phyloP scores from a whole-genome alignment of 2,797 vertebrate species.

The Phylloscopus collybita region DNA sequence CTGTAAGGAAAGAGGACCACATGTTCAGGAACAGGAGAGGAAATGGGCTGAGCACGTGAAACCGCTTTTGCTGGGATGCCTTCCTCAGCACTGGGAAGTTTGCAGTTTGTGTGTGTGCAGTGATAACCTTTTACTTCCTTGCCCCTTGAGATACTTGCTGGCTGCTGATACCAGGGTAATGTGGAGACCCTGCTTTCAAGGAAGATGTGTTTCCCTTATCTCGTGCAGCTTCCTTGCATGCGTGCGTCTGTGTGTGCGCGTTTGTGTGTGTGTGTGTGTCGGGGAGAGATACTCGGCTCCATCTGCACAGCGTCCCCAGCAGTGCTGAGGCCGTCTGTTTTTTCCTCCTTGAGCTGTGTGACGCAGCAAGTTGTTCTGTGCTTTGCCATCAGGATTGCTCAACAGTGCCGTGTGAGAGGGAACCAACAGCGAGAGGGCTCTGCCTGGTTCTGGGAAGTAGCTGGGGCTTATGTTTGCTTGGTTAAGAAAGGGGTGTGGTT shows the following conservation, averaged over 20 bases:
- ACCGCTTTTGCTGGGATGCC: not conserved
- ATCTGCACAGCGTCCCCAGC: not conserved
- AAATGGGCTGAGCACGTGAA: conserved; percentile 41
- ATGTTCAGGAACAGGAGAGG: conserved; percentile 56
- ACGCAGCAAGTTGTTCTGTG: not conserved
- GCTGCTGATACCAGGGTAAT: not conserved
- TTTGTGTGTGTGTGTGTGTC: not conserved
- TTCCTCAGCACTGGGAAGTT: not conserved
- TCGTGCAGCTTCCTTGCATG: not conserved
- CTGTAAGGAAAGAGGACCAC: conserved; percentile 49
- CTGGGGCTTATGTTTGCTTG: not conserved
- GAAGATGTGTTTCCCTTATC: conserved; percentile 39
- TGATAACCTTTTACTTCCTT: conserved; percentile 58
- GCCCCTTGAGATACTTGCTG: not conserved
- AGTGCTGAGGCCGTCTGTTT: not conserved
- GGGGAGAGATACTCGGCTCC: not conserved
- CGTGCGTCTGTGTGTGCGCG: not conserved
- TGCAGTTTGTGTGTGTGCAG: not conserved
- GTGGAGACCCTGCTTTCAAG: not conserved
- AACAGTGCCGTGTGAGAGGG: conserved; percentile 2
- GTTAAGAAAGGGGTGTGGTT: not conserved
- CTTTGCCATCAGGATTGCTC: conserved; percentile 15
- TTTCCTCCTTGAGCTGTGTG: not conserved
- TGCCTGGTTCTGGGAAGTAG: not conserved
- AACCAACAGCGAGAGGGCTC: not conserved